Evolutionary conservation across 2,113 vertebrate genomes (phyloP), one percentile per base, ranked within the genome.

Genomic region (Trinectes maculatus): DNA sequence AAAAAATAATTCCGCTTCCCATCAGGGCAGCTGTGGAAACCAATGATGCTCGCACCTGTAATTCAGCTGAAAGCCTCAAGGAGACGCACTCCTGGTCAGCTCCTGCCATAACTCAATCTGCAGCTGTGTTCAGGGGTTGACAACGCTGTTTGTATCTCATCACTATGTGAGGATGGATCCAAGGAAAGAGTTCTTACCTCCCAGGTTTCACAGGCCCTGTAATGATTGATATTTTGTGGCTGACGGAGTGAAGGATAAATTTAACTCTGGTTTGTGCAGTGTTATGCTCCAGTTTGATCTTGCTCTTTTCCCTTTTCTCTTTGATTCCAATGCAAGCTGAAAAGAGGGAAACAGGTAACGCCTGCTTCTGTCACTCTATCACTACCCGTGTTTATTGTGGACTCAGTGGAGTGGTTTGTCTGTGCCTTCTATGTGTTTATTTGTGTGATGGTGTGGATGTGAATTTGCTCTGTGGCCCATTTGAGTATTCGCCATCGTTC

Each of bases 321-420:
- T 33, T 75, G 15, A 74, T 65, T 74, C 52, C 57, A 62, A 81
- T 79, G 87, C 92, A 83, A 82, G 61, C 85, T 73, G 37, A 65
- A 77, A 83, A 80, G 13, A 80, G 89, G 82, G 86, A 60, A 60
- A 65, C 81, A 93, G 92, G 92, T 93, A 93, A 91, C 74, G 33
- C 62, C 49, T 31, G 18, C n/a, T n/a, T n/a, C n/a, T n/a, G 9
- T 53, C 6, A 63, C 62, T 67, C 33, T 22, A 9, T 67, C 24
- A 26, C 36, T 60, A 36, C 37, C 24, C 3, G 0, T 29, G 34
- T 15, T 68, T 29, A 39, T 44, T 10, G 49, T 51, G 47, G 47
- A 21, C 24, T 44, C 21, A 46, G 40, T 42, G 34, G 18, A 25
- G 40, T 71, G 61, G 47, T 70, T 47, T 74, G 46, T 64, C 29